Percentiles rank a stretch among this genome's conserved stretches.
These are phyloP conservation scores for Heliconius sara DNA, from an alignment of 2,888 invertebrate species.

Conservation along the genomic window DNA sequence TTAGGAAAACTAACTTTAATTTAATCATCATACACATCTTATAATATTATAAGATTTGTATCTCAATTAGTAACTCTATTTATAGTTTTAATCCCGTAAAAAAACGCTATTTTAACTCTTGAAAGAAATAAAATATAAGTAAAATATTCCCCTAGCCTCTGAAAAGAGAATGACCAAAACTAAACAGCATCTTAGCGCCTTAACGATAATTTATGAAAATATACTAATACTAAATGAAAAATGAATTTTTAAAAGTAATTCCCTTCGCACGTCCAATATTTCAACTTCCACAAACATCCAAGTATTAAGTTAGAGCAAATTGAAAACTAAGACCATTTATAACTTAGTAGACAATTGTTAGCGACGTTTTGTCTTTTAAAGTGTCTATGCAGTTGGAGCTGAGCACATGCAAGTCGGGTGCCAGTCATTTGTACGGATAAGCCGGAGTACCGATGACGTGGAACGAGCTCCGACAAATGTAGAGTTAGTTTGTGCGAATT, in stretches of 20 bases:
- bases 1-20: too few relatives aligned
- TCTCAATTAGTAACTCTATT: background rate
- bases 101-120: background rate
- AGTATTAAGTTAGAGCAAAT: conserved; percentile 26
- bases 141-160: background rate
- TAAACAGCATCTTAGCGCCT: background rate
- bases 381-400: conserved; percentile 28
- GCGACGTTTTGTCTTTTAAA: conserved; percentile 29
- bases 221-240: background rate
- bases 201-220: background rate
- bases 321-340: conserved; percentile 31
- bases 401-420: conserved; percentile 45
- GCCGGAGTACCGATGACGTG: conserved; percentile 43
- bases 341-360: conserved; percentile 25
- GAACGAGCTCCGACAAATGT: conserved; percentile 18
- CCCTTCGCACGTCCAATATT: background rate
- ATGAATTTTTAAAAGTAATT: background rate
- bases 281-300: conserved; percentile 11
- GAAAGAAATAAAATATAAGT: background rate
- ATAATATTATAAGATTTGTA: too few relatives aligned
- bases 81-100: background rate
- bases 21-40: too few relatives aligned
- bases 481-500: background rate
- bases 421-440: conserved; percentile 49
- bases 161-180: background rate